Percentiles rank a stretch among this genome's conserved stretches.
phyloP scores from a whole-genome alignment of 2,797 vertebrate species.

The Myoxocephalus aenaeus region DNA sequence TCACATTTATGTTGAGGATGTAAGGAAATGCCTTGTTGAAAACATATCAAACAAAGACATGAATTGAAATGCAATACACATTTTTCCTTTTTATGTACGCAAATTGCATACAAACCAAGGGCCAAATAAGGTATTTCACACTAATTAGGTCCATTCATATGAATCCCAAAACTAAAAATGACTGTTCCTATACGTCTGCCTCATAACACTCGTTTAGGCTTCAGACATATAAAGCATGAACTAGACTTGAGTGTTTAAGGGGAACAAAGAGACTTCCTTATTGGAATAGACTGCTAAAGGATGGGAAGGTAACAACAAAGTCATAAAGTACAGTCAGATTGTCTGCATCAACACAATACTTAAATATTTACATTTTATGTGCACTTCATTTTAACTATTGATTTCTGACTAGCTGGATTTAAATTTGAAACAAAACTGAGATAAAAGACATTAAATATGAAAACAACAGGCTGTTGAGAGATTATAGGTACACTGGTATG shows the following conservation, averaged over 20 bases:
- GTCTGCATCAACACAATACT: background rate
- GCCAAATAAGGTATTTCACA: background rate
- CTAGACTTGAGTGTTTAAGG: background rate
- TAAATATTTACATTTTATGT: conserved; percentile 30
- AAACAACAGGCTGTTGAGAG: background rate
- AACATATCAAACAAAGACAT: background rate
- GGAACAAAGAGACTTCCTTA: conserved; percentile 6
- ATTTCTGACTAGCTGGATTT: background rate
- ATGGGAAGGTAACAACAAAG: conserved; percentile 3
- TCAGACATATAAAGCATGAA: conserved; percentile 30
- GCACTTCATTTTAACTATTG: background rate
- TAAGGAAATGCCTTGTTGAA: background rate
- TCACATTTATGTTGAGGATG: background rate
- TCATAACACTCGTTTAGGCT: conserved; percentile 4
- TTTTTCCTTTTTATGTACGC: background rate
- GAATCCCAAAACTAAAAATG: background rate
- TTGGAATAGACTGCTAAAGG: background rate
- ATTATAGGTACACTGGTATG: background rate
- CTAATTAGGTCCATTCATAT: background rate
- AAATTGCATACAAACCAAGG: background rate
- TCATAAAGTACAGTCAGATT: conserved; percentile 16
- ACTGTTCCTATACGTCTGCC: background rate
- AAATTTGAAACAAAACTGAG: background rate
- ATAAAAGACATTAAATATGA: background rate
- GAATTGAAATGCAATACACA: background rate